Percentiles rank a stretch among this genome's conserved stretches.
Conservation (phyloP, 2,888 invertebrate species). For the Toxonevra muliebris region DNA sequence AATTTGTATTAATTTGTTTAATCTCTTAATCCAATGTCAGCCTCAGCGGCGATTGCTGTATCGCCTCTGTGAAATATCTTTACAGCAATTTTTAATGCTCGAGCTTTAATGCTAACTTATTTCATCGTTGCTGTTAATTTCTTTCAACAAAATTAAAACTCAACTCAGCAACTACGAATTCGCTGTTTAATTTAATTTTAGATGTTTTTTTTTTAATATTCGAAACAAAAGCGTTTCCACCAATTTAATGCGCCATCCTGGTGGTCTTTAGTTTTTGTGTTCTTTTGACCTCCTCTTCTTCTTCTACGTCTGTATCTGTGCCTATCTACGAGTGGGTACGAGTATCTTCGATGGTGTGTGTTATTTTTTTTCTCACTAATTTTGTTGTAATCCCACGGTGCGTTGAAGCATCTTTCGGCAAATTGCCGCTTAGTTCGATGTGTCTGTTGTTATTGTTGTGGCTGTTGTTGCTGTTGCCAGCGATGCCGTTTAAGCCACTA, state of each 20-base stretch:
- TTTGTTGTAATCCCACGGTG: conserved; percentile 19
- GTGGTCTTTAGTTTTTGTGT: conserved; percentile 53
- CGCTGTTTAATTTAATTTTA: neutral
- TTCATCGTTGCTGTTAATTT: conserved; percentile 2
- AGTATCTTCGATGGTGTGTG: conserved; percentile 2
- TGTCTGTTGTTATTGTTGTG: conserved; percentile 3
- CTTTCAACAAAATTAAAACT: conserved; percentile 23
- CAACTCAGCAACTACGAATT: conserved; percentile 3
- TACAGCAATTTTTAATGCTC: neutral
- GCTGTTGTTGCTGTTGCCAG: conserved; percentile 14
- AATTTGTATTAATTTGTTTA: conserved; percentile 60
- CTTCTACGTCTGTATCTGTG: neutral
- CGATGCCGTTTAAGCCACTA: conserved; percentile 23
- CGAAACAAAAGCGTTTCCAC: conserved; percentile 20
- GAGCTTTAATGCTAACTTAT: conserved; percentile 4
- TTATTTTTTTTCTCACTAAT: conserved; percentile 24
- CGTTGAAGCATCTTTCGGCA: conserved; percentile 22
- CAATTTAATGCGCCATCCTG: conserved; percentile 31
- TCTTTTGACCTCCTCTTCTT: conserved; percentile 1
- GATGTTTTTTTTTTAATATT: neutral
- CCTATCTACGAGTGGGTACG: neutral
- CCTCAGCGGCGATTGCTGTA: neutral
- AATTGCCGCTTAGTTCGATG: conserved; percentile 12
- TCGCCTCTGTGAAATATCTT: neutral
- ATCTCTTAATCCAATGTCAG: conserved; percentile 54